Percentiles rank a stretch among this genome's conserved stretches.
Evolutionary conservation across 2,797 vertebrate species (phyloP).

Genomic region (Alca torda): DNA sequence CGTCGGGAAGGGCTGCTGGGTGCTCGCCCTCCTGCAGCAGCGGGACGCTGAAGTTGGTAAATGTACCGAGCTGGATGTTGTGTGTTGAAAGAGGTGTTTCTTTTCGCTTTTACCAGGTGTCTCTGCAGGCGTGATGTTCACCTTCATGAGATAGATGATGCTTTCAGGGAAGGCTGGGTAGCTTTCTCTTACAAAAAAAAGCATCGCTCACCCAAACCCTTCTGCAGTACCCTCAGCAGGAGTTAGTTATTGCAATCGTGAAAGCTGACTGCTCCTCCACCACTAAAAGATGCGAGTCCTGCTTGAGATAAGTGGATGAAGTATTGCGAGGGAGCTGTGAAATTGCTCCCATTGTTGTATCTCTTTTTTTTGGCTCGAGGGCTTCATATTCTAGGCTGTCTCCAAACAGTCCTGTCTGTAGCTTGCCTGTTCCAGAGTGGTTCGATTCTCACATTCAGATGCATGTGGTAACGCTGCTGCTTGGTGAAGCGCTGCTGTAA

Average conservation of each 20-base stretch:
- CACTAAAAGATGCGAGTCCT: not conserved
- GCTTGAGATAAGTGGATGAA: not conserved
- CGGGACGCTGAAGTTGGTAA: too few relatives aligned
- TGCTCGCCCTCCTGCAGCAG: too few relatives aligned
- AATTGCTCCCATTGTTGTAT: not conserved
- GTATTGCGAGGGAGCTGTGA: not conserved
- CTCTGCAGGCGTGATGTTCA: not conserved
- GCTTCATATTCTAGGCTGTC: not conserved
- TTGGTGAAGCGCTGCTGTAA: not conserved
- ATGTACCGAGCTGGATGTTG: too few relatives aligned
- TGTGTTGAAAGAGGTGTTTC: too few relatives aligned
- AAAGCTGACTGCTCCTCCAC: rapidly evolving
- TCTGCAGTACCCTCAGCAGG: not conserved
- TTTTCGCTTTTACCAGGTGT: not conserved
- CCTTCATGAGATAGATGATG: rapidly evolving
- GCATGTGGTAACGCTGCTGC: not conserved
- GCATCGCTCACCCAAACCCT: not conserved
- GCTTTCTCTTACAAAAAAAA: not conserved
- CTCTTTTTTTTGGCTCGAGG: not conserved
- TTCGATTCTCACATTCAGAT: not conserved
- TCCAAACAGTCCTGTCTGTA: not conserved
- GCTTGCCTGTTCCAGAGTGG: not conserved
- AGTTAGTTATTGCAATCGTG: not conserved
- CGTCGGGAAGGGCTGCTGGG: too few relatives aligned
- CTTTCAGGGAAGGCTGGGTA: not conserved